These are phyloP conservation scores for Cactoblastis cactorum DNA, from an alignment of 2,888 invertebrate genomes.

Conservation along the genomic window DNA sequence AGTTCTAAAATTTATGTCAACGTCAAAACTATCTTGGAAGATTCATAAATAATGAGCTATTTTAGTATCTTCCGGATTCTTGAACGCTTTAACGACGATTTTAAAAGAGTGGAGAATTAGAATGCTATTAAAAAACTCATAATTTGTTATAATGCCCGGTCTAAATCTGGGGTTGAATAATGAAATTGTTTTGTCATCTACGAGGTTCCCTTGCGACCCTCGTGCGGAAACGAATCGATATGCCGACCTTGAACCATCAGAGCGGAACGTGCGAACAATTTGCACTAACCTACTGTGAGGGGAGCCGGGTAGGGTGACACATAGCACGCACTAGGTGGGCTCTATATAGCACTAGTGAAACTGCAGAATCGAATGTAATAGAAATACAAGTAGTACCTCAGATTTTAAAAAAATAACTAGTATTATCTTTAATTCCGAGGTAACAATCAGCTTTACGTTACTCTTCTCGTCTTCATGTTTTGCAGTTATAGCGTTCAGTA, in stretches of 20 bases:
- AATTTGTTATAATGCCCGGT: not conserved
- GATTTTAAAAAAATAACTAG: no score
- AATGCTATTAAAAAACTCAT: not conserved
- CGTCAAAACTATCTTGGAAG: not conserved
- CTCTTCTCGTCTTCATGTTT: no score
- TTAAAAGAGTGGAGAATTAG: constrained; percentile 2
- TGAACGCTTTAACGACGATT: not conserved
- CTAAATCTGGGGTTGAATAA: constrained; percentile 2
- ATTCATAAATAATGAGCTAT: not conserved
- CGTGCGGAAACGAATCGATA: constrained; percentile 47
- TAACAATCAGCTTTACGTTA: no score
- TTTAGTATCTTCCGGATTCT: constrained; percentile 4
- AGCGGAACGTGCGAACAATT: constrained; percentile 54
- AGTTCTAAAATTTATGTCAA: not conserved
- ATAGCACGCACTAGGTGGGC: not conserved
- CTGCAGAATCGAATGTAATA: no score
- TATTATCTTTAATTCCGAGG: no score
- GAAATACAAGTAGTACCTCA: no score
- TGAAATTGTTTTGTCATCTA: constrained; percentile 9
- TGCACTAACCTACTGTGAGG: constrained; percentile 33
- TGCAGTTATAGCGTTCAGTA: no score
- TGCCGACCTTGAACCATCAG: constrained; percentile 58
- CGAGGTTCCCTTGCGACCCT: constrained; percentile 31
- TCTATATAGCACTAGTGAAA: not conserved
- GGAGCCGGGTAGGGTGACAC: constrained; percentile 18